Conservation (phyloP, 2,113 vertebrate genomes). For the Microcebus griseorufus region DNA sequence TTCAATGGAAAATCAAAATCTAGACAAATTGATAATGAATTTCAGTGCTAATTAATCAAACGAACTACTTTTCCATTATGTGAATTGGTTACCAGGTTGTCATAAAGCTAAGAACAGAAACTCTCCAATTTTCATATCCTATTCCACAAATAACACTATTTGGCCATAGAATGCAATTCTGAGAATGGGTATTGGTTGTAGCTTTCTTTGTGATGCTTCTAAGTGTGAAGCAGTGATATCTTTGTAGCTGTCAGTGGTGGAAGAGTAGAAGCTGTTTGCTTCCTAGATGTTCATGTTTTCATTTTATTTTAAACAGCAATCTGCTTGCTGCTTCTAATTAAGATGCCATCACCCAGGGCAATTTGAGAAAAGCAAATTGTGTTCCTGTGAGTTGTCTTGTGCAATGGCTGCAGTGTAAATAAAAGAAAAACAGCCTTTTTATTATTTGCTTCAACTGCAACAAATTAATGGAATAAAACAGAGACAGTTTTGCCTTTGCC, state of each 20-base stretch:
- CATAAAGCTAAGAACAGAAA: background rate
- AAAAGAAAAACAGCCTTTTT: background rate
- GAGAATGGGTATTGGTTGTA: background rate
- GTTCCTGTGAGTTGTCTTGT: background rate
- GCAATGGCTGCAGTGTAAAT: background rate
- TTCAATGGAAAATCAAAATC: slow-evolving; percentile 17
- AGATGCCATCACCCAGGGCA: background rate
- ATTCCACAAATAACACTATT: background rate
- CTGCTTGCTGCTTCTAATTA: slow-evolving; percentile 43
- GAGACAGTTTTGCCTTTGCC: background rate
- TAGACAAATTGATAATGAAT: background rate
- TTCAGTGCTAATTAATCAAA: slow-evolving; percentile 10
- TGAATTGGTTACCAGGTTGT: background rate
- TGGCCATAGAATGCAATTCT: background rate
- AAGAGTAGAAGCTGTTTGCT: background rate
- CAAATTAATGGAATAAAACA: background rate
- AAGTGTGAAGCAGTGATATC: background rate
- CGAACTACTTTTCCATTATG: background rate
- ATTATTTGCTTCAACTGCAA: slow-evolving; percentile 5
- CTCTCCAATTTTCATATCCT: background rate
- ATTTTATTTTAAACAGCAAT: background rate
- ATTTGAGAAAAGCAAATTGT: background rate
- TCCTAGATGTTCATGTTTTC: background rate
- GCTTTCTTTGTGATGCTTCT: background rate
- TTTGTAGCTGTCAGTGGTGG: background rate